Base-by-base conservation (phyloP, 2,113 vertebrate species). In the Notothenia rossii region DNA sequence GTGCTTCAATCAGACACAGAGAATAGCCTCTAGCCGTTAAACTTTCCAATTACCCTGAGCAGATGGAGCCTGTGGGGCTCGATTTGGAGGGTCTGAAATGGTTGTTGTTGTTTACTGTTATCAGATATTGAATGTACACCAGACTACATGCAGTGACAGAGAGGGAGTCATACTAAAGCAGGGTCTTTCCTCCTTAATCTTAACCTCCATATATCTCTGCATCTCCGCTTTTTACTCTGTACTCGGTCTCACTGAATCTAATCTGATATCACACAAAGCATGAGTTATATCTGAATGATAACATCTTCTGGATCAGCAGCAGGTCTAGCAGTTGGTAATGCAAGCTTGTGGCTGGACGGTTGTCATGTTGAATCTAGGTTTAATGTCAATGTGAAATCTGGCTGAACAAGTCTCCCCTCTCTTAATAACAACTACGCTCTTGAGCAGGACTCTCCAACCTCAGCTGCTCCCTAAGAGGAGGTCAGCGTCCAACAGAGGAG, bases 11-110 rank as follows among this genome's bases (percentile, higher is more conserved):
- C 91, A 91, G 87, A 87, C 58, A 40, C 66, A 82, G 86, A 87
- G 87, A 87, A 83, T 85, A 79, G 89, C 86, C 80, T 88, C 55
- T 61, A 87, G 85, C 80, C 20, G 48, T 90, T 90, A 91, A 91
- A 92, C 90, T 91, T 91, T 90, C 86, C 92, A 92, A 93, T 93
- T 93, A 93, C 86, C 81, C 74, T 79, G 85, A 88, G 91, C 88
- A 92, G 87, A 93, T 86, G 82, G 82, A 86, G 78, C 80, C 86
- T 81, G 81, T 10, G 15, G 84, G 86, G 49, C 78, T 88, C 59
- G 4, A 83, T 91, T 91, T 82, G 87, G 72, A 68, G 36, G 63
- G 70, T 80, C 72, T 88, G 48, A 84, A 90, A 75, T 82, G 72
- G 75, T 89, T 87, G 88, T 87, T 91, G 85, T 92, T 92, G 83